These are phyloP conservation scores for Diaphora mendica DNA, from an alignment of 2,888 invertebrate species.

Conservation along the genomic window DNA sequence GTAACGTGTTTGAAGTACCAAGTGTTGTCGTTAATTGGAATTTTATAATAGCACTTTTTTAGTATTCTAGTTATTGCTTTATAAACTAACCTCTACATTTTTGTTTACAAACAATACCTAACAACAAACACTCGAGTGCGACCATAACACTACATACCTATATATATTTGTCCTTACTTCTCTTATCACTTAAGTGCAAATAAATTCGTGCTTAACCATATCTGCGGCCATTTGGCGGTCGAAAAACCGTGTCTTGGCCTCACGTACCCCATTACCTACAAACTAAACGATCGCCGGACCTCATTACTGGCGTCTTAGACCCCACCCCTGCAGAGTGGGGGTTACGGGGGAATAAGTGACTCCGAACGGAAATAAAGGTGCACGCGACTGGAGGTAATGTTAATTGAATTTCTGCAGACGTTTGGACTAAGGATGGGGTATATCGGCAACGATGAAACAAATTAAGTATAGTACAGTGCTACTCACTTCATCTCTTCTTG, in stretches of 20 bases:
- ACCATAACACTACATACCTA: slow-evolving; percentile 16
- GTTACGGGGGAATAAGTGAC: slow-evolving; percentile 76
- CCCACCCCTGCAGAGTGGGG: slow-evolving; percentile 35
- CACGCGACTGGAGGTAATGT: slow-evolving; percentile 87
- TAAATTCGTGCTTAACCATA: slow-evolving; percentile 41
- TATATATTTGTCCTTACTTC: slow-evolving; percentile 14
- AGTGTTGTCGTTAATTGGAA: no score
- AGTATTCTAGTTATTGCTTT: neutral
- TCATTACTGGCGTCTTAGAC: slow-evolving; percentile 82
- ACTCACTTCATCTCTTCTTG: neutral
- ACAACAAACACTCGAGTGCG: slow-evolving; percentile 1
- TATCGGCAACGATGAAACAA: slow-evolving; percentile 33
- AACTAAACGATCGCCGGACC: slow-evolving; percentile 85
- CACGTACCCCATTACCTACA: slow-evolving; percentile 84
- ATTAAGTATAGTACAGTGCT: neutral
- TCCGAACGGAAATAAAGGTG: slow-evolving; percentile 87
- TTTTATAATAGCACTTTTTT: neutral
- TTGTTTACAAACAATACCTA: slow-evolving; percentile 16
- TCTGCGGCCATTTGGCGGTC: slow-evolving; percentile 49
- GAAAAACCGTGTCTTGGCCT: slow-evolving; percentile 60
- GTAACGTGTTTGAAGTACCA: no score
- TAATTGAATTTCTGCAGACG: slow-evolving; percentile 87
- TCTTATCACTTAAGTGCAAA: slow-evolving; percentile 42
- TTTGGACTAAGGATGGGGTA: slow-evolving; percentile 63
- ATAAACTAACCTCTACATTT: slow-evolving; percentile 4